A percentile compares a stretch with the other conserved stretches of the same genome.
Conservation (phyloP, 2,888 invertebrate species). For the Drosophila pegasa region DNA sequence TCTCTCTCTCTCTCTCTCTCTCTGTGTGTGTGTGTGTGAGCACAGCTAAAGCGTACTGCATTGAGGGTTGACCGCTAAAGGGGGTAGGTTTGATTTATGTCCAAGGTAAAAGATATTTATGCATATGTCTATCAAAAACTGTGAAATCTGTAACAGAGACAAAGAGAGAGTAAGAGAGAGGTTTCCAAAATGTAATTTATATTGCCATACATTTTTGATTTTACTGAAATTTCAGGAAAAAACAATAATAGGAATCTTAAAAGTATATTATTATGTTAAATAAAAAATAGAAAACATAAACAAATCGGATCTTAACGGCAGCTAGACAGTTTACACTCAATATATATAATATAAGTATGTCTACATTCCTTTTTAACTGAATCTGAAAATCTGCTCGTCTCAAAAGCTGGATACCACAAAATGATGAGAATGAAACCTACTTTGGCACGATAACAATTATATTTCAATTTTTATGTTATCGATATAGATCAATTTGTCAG, state of each 20-base stretch:
- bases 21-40: constrained; percentile 16
- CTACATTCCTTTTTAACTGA: too few species aligned
- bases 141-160: neutral
- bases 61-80: constrained; percentile 41
- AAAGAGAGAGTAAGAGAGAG: neutral
- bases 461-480: neutral
- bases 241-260: too few species aligned
- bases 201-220: neutral
- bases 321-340: too few species aligned
- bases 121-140: constrained; percentile 21
- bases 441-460: neutral
- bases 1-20: constrained; percentile 5
- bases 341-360: too few species aligned
- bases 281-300: too few species aligned
- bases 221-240: neutral
- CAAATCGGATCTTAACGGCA: too few species aligned
- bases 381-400: too few species aligned
- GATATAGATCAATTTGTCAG: neutral
- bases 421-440: neutral
- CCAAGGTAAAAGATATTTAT: constrained; percentile 3
- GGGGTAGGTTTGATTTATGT: constrained; percentile 56
- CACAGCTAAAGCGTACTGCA: constrained; percentile 14
- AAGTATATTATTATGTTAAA: too few species aligned
- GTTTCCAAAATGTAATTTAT: too few species aligned
- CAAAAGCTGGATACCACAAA: neutral